Percentiles rank a stretch among this genome's conserved stretches.
phyloP scores from a whole-genome alignment of 2,113 vertebrate genomes.

The Furnarius figulus region DNA sequence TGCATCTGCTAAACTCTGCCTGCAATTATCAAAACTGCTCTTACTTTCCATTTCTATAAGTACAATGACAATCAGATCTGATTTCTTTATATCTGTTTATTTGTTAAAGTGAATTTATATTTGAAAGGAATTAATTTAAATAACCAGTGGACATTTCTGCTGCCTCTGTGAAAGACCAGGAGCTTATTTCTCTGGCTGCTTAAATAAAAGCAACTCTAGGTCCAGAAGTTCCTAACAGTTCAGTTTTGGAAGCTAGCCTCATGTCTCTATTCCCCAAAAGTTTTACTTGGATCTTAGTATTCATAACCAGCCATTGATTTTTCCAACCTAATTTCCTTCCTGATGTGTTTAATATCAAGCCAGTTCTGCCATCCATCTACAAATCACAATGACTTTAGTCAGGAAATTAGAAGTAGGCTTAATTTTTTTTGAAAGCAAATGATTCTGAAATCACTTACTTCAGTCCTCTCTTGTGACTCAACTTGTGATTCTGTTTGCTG shows the following conservation, averaged over 20 bases:
- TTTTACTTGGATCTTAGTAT: constrained; percentile 44
- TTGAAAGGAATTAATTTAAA: constrained; percentile 6
- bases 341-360: constrained; percentile 46
- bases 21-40: not conserved
- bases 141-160: not conserved
- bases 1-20: not conserved
- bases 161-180: not conserved
- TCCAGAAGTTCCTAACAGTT: not conserved
- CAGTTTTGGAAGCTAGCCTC: constrained; percentile 1
- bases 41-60: not conserved
- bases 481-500: constrained; percentile 4
- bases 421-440: not conserved
- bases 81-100: not conserved
- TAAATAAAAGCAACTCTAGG: not conserved
- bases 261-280: not conserved
- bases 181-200: not conserved
- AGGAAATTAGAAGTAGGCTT: constrained; percentile 38
- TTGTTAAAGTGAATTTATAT: not conserved
- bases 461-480: not conserved
- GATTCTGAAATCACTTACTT: constrained; percentile 24
- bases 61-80: not conserved
- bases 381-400: constrained; percentile 26
- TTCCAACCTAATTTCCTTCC: constrained; percentile 56
- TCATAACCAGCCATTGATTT: constrained; percentile 59
- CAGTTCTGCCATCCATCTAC: constrained; percentile 7